Conservation (phyloP, 2,888 invertebrate genomes). For the Eurois occulta region DNA sequence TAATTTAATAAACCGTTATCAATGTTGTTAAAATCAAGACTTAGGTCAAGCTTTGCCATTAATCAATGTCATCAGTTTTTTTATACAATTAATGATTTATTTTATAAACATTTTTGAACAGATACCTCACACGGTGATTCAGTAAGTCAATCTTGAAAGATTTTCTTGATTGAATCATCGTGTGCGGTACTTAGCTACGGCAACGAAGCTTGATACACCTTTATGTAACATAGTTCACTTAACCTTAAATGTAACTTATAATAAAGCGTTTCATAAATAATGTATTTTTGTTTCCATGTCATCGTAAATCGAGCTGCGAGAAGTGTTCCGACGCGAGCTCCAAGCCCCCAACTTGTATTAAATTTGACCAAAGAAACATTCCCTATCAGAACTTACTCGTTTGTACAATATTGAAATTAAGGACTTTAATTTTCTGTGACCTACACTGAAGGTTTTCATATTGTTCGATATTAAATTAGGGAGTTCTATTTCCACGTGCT, state of each 20-base stretch:
- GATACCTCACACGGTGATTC: conserved; percentile 59
- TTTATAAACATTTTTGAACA: conserved; percentile 42
- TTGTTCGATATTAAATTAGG: conserved; percentile 50
- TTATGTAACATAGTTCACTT: conserved; percentile 28
- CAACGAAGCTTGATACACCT: conserved; percentile 23
- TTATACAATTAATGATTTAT: conserved; percentile 50
- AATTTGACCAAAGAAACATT: conserved; percentile 74
- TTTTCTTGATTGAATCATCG: conserved; percentile 38
- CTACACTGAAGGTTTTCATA: conserved; percentile 52
- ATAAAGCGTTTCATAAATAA: conserved; percentile 73
- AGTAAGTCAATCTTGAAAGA: conserved; percentile 48
- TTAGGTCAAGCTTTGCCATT: conserved; percentile 49
- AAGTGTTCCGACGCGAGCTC: conserved; percentile 70
- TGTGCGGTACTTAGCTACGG: conserved; percentile 41
- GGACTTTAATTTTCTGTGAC: conserved; percentile 52
- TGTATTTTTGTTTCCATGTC: conserved; percentile 76
- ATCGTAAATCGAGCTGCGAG: conserved; percentile 77
- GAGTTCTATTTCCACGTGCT: conserved; percentile 59
- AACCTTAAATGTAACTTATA: conserved; percentile 62
- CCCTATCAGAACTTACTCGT: conserved; percentile 70
- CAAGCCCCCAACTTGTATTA: conserved; percentile 66
- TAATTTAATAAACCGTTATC: conserved; percentile 50
- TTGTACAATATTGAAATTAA: conserved; percentile 71
- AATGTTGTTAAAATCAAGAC: conserved; percentile 42
- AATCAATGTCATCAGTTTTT: conserved; percentile 61